A percentile compares a stretch with the other conserved stretches of the same genome.
Evolutionary conservation across 2,797 vertebrate genomes (phyloP).

Genomic region (Catharus ustulatus): DNA sequence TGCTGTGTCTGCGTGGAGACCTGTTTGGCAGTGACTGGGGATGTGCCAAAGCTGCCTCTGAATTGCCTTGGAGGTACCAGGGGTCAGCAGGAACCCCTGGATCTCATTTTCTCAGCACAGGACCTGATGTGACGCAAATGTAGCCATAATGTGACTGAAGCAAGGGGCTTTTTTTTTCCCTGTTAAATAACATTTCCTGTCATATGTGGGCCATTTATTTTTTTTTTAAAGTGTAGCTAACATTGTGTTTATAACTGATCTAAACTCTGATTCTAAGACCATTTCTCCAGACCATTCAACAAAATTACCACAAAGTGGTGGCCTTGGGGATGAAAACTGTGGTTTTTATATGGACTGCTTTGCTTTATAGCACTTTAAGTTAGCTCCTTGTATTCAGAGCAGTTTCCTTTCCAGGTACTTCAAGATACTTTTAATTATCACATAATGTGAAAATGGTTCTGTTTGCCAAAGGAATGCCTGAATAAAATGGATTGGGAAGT

Average conservation of each 20-base stretch:
- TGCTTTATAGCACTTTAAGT: not conserved
- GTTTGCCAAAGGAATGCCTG: not conserved
- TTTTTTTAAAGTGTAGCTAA: not conserved
- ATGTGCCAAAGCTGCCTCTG: not conserved
- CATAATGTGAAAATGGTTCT: not conserved
- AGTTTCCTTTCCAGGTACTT: not conserved
- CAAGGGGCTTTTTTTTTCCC: not conserved
- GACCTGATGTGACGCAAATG: not conserved
- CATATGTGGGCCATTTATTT: not conserved
- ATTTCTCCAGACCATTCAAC: not conserved
- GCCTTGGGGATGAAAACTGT: not conserved
- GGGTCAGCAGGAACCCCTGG: not conserved
- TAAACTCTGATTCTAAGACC: not conserved
- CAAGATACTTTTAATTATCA: not conserved
- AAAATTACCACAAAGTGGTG: constrained; percentile 9
- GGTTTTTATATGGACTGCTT: not conserved
- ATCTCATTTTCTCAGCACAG: not conserved
- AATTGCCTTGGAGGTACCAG: not conserved
- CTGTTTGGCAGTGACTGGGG: not conserved
- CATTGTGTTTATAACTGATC: not conserved
- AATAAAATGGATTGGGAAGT: not conserved
- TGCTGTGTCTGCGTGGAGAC: fast-evolving
- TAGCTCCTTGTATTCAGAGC: not conserved
- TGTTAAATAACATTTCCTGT: not conserved
- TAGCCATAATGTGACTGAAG: not conserved